These are phyloP conservation scores for Cephus pulcher DNA, from an alignment of 2,888 invertebrate species.

Conservation along the genomic window DNA sequence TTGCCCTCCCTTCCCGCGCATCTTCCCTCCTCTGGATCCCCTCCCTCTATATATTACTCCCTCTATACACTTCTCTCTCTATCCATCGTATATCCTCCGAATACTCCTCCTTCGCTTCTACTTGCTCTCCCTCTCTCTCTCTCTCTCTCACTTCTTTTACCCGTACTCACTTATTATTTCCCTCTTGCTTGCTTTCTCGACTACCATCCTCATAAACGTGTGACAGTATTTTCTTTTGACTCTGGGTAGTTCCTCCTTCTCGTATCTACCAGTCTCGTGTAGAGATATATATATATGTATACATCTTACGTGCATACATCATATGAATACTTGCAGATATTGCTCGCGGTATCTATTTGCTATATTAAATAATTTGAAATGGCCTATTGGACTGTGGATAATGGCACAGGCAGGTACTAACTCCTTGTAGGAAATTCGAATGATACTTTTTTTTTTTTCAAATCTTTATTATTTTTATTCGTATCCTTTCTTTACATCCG, in stretches of 20 bases:
- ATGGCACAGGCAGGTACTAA: neutral
- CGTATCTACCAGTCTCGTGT: neutral
- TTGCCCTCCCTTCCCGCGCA: slow-evolving; percentile 32
- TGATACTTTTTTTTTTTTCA: neutral
- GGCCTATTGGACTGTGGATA: neutral
- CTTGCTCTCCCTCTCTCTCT: neutral
- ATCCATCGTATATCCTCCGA: slow-evolving; percentile 8
- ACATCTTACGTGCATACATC: neutral
- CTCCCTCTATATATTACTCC: slow-evolving; percentile 6
- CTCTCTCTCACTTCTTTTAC: slow-evolving; percentile 13
- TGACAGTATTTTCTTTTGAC: neutral
- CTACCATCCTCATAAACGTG: neutral
- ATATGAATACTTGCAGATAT: neutral
- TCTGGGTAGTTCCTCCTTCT: neutral
- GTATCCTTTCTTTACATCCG: neutral
- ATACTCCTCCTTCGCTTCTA: neutral
- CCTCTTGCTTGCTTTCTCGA: neutral
- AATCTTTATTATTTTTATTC: neutral
- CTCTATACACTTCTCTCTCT: slow-evolving; percentile 19
- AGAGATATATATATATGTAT: neutral
- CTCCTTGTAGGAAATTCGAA: neutral
- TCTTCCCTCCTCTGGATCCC: slow-evolving; percentile 19
- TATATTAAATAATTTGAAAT: neutral
- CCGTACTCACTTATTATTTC: slow-evolving; percentile 11
- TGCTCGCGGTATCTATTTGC: neutral